Conservation (phyloP, 1,140 invertebrate species). For the Penaeus japonicus region DNA sequence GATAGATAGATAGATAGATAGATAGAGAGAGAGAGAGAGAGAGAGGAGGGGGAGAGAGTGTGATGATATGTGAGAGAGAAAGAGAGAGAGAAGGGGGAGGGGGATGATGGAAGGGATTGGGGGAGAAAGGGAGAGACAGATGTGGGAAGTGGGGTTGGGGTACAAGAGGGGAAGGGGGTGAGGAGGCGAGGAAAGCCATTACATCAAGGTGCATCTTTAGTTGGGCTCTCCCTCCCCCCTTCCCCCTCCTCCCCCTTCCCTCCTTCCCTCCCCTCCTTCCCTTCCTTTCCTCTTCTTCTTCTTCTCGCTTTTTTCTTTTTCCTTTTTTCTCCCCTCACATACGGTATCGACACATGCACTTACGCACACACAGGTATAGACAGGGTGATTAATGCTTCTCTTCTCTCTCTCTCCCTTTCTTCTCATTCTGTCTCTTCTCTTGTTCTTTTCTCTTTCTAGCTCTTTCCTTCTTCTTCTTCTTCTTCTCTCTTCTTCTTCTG, state of each 20-base stretch:
- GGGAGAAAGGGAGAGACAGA: background rate
- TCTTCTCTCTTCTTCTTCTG: too few species aligned
- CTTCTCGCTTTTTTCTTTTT: too few species aligned
- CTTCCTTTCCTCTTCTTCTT: background rate
- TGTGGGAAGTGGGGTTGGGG: background rate
- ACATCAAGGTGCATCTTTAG: background rate
- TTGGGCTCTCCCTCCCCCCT: slow-evolving; percentile 1
- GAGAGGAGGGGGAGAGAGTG: too few species aligned
- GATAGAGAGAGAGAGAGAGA: background rate
- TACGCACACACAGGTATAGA: too few species aligned
- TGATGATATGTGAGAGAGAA: too few species aligned
- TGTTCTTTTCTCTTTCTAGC: too few species aligned
- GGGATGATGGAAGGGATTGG: background rate
- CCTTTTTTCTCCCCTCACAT: too few species aligned
- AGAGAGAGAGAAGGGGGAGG: background rate
- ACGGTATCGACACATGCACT: too few species aligned
- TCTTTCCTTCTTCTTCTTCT: too few species aligned
- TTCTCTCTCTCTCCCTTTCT: too few species aligned
- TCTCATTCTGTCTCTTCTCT: too few species aligned
- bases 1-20: background rate
- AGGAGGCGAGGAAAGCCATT: background rate
- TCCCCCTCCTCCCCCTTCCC: background rate
- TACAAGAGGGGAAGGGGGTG: background rate
- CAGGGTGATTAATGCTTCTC: too few species aligned
- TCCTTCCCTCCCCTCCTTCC: background rate